A percentile compares a stretch with the other conserved stretches of the same genome.
Conservation (phyloP, 2,888 invertebrate genomes). For the Oxycera nigricornis region DNA sequence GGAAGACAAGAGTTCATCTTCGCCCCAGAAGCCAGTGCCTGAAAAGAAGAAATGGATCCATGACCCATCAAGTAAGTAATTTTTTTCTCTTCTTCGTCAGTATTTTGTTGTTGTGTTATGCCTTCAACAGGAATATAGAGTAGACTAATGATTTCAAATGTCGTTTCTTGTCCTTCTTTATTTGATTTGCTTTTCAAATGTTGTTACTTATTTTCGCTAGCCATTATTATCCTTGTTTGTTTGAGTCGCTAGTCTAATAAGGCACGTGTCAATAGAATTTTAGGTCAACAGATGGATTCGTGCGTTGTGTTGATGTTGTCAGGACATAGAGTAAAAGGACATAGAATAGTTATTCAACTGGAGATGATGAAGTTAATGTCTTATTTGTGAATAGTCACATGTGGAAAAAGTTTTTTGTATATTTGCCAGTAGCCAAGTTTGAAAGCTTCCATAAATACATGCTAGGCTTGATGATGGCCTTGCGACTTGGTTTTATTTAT, state of each 20-base stretch:
- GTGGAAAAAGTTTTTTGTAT: too few species aligned
- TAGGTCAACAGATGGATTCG: constrained; percentile 23
- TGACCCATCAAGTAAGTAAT: constrained; percentile 76
- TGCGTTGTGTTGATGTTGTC: background rate
- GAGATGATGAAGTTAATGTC: background rate
- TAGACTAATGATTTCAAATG: too few species aligned
- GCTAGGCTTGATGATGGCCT: too few species aligned
- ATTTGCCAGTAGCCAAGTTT: too few species aligned
- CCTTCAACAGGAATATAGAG: too few species aligned
- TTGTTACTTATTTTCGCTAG: constrained; percentile 27
- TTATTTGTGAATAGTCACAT: too few species aligned
- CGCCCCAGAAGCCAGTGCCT: constrained; percentile 57
- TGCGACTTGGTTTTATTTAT: too few species aligned
- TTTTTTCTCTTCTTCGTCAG: background rate
- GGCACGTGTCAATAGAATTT: constrained; percentile 31
- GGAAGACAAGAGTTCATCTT: constrained; percentile 62
- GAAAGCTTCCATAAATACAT: too few species aligned
- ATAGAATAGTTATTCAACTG: background rate
- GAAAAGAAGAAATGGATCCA: constrained; percentile 80
- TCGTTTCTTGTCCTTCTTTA: background rate
- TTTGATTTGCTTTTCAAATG: constrained; percentile 39
- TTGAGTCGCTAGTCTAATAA: constrained; percentile 11
- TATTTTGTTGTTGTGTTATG: background rate
- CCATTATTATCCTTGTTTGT: constrained; percentile 13
- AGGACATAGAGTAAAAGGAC: background rate